Evolutionary conservation across 2,888 invertebrate species (phyloP).

Genomic region (Holacanthella duospinosa): DNA sequence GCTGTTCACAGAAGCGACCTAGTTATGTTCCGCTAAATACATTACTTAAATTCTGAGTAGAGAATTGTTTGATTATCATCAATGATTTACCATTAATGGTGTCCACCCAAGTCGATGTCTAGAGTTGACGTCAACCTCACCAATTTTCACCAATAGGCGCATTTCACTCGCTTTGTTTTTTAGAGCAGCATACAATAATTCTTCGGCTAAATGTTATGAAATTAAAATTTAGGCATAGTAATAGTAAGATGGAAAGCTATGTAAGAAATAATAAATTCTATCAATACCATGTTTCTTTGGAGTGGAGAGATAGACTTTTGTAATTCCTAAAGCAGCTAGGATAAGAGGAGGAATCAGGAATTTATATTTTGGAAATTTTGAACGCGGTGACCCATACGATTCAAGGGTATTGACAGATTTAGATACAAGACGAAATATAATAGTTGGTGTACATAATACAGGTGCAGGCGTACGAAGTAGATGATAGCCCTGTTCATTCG

Average conservation of each 20-base stretch:
- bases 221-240: neutral
- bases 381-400: neutral
- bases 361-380: neutral
- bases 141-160: neutral
- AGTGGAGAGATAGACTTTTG: neutral
- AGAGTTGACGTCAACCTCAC: conserved; percentile 53
- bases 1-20: conserved; percentile 73
- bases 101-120: conserved; percentile 78
- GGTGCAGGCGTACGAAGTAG: neutral
- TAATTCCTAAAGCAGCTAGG: neutral
- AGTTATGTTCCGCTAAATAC: neutral
- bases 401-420: too few species aligned
- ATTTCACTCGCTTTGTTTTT: neutral
- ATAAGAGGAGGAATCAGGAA: neutral
- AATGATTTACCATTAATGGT: conserved; percentile 65
- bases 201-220: neutral
- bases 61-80: too few species aligned
- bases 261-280: too few species aligned
- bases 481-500: too few species aligned
- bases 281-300: too few species aligned
- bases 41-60: conserved; percentile 39
- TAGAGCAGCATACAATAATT: neutral
- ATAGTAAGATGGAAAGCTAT: neutral
- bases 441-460: too few species aligned
- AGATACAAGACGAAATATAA: too few species aligned